These are phyloP conservation scores for Wiebesia pumilae DNA, from an alignment of 1,140 invertebrate genomes.

Conservation along the genomic window DNA sequence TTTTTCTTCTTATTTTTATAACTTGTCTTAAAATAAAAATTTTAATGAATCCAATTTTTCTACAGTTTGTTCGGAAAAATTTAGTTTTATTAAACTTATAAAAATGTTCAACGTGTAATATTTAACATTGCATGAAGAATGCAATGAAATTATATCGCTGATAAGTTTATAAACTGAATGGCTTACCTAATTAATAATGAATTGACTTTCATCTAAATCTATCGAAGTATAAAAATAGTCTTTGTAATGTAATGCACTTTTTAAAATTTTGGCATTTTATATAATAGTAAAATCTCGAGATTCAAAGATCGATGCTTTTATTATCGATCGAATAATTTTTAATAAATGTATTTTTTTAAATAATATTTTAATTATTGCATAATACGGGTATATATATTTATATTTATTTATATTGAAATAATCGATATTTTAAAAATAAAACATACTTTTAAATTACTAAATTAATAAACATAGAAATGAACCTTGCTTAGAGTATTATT, in stretches of 20 bases:
- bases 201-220: conserved; percentile 45
- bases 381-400: too few species aligned
- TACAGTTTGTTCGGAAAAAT: conserved; percentile 31
- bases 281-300: conserved; percentile 38
- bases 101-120: conserved; percentile 48
- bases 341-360: conserved; percentile 24
- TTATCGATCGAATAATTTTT: conserved; percentile 39
- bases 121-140: conserved; percentile 4
- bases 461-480: too few species aligned
- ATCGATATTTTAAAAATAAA: too few species aligned
- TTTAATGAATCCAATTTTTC: background rate
- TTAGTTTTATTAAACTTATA: conserved; percentile 48
- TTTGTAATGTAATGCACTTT: conserved; percentile 39
- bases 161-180: conserved; percentile 33
- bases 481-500: too few species aligned
- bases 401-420: background rate
- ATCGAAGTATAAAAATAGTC: conserved; percentile 49
- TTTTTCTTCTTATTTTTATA: background rate
- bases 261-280: conserved; percentile 21
- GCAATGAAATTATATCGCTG: background rate
- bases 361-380: background rate
- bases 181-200: conserved; percentile 33
- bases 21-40: background rate
- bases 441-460: too few species aligned
- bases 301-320: conserved; percentile 45